Evolutionary conservation across 2,797 vertebrate genomes (phyloP), one percentile per base, ranked within the genome.

Genomic region (Microchirus variegatus): DNA sequence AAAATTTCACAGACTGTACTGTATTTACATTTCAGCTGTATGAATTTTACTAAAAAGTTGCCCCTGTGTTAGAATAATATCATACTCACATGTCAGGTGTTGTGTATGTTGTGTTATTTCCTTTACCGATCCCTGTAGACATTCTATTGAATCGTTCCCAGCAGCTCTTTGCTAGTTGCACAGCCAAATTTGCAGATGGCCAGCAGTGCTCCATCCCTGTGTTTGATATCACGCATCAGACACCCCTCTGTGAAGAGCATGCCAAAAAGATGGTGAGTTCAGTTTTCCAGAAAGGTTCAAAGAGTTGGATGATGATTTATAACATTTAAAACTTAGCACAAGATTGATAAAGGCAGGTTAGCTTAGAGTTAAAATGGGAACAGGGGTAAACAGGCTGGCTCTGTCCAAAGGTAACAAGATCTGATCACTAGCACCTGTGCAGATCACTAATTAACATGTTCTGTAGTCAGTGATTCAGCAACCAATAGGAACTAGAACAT

Each of bases 131-230:
- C 9, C 50, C 46, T 53, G 44, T 67, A 99, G 98, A 99, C 93
- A 98, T 99, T 91, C 93, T 99, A 83, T 83, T 95, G 90, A 99
- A 96, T 85, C 95, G 94, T 85, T 99, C 97, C 58, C 98, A 99
- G 94, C 98, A 99, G 92, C 97, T 99, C 75, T 99, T 99, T 89
- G 96, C 96, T 58, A 99, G 98, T 84, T 99, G 98, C 89, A 99
- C 97, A 9, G 98, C 98, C 92, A 98, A 94, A 92, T 99, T 99
- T 83, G 97, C 98, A 11, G 98, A 99, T 64, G 97, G 97, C 63
- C 97, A 99, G 73, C 97, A 99, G 91, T 99, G 98, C 81, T 96
- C 96, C 57, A 94, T 99, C 88, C 97, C 98, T 5, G 98, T 99
- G 85, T 99, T 99, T 82, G 97, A 99, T 87, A 97, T 99, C 87